Base-by-base conservation (phyloP, 2,113 vertebrate species). In the Natator depressus region DNA sequence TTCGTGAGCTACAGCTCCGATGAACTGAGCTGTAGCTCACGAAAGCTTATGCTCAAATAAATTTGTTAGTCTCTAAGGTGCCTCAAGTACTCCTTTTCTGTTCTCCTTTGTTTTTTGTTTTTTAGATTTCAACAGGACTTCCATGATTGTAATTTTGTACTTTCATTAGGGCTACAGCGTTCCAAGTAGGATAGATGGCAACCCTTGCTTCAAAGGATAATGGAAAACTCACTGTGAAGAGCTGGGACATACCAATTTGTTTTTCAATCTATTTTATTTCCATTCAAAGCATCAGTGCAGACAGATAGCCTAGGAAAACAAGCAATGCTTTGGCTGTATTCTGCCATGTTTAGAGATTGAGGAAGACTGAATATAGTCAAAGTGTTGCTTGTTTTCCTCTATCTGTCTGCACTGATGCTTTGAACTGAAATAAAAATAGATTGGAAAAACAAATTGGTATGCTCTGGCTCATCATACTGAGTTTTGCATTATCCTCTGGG, bases 371-470 rank as follows among this genome's bases (percentile, higher is more conserved):
- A 88, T 96, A 91, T 95, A 96, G 97, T 93, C 90, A 92, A 97
- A 98, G 54, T 94, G 92, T 94, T 93, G 93, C 95, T 93, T 97
- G 95, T 98, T 98, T 98, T 97, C 96, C 84, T 94, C 93, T 95
- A 1, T 75, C 97, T 97, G 92, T 93, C 96, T 96, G 91, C 84
- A 51, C 29, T 90, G 94, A 94, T 96, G 96, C 93, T 98, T 93
- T 98, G 97, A 98, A 96, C 95, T 95, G 96, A 97, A 98, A 91
- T 96, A 97, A 98, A 98, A 98, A 97, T 92, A 98, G 97, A 98
- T 97, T 98, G 98, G 98, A 94, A 98, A 98, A 98, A 92, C 97
- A 98, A 97, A 98, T 98, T 97, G 97, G 91, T 94, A 57, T 97
- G 94, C 76, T 86, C 84, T 95, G 87, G 82, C 96, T 96, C 88